Percentiles rank a stretch among this genome's conserved stretches.
These are phyloP conservation scores for Hippasteria phrygiana DNA, from an alignment of 53 echinoderm and acorn worm genomes.

Conservation along the genomic window DNA sequence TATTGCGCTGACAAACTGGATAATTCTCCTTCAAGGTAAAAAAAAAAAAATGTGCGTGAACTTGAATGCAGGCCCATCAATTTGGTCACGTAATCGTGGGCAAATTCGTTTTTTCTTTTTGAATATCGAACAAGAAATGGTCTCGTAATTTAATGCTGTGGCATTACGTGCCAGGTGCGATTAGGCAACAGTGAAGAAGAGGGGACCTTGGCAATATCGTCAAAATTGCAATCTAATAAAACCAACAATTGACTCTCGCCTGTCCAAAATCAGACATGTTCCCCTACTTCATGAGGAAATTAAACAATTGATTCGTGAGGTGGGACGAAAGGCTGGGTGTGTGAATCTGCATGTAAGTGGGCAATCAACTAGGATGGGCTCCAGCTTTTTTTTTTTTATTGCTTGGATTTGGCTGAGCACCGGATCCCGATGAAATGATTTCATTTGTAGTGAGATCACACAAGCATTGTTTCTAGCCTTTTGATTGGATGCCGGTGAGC, in stretches of 20 bases:
- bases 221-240: slow-evolving; percentile 47
- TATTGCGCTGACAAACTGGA: not conserved
- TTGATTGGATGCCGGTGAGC: not conserved
- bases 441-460: slow-evolving; percentile 42
- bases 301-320: slow-evolving; percentile 25
- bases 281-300: slow-evolving; percentile 27
- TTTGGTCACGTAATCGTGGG: slow-evolving; percentile 19
- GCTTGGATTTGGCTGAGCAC: slow-evolving; percentile 10
- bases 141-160: slow-evolving; percentile 14
- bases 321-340: not conserved
- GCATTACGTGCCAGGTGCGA: slow-evolving; percentile 43
- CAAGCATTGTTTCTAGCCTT: not conserved
- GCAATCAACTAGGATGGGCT: not conserved
- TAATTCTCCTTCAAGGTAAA: not conserved
- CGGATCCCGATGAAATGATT: slow-evolving; percentile 42
- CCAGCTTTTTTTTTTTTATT: not conserved
- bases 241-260: slow-evolving; percentile 55
- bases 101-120: slow-evolving; percentile 36
- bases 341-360: slow-evolving; percentile 48
- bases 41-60: not conserved
- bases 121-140: slow-evolving; percentile 30
- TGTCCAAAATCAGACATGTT: slow-evolving; percentile 51
- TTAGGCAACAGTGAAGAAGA: slow-evolving; percentile 14
- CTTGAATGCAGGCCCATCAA: slow-evolving; percentile 38
- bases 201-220: slow-evolving; percentile 34